Evolutionary conservation across 2,797 vertebrate species (phyloP).

Genomic region (Pitangus sulphuratus): DNA sequence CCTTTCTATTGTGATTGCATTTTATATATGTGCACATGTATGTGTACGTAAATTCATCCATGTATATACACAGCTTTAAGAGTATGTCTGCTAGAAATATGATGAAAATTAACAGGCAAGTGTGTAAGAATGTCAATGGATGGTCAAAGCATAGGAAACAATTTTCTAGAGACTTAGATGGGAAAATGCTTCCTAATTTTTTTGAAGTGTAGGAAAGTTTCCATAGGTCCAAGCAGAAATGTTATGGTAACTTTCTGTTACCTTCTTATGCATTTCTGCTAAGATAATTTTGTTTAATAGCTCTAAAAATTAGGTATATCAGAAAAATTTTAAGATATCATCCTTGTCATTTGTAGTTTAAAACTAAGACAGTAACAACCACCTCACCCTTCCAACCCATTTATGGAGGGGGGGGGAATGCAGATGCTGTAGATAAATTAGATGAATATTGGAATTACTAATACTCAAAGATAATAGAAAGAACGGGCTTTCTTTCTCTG

Average conservation of each 20-base stretch:
- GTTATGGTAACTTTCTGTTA: neutral
- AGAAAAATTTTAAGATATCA: neutral
- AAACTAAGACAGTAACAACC: neutral
- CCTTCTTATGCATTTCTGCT: neutral
- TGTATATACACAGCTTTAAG: neutral
- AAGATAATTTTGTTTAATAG: neutral
- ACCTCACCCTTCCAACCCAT: fast-evolving
- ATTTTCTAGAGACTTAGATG: neutral
- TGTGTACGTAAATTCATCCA: too few species aligned
- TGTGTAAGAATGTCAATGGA: neutral
- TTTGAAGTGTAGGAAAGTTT: neutral
- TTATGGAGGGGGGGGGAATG: fast-evolving
- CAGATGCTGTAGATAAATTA: neutral
- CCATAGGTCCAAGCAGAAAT: fast-evolving
- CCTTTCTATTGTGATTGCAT: neutral
- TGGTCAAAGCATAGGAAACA: neutral
- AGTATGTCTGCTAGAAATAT: neutral
- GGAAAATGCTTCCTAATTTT: neutral
- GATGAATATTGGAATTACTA: neutral
- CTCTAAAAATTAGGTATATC: fast-evolving
- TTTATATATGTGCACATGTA: fast-evolving
- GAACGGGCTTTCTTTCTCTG: fast-evolving
- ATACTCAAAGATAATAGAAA: neutral
- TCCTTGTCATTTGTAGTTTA: neutral
- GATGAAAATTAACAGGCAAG: neutral